phyloP scores from a whole-genome alignment of 1,140 invertebrate genomes.

The Tetramorium parvispinum region DNA sequence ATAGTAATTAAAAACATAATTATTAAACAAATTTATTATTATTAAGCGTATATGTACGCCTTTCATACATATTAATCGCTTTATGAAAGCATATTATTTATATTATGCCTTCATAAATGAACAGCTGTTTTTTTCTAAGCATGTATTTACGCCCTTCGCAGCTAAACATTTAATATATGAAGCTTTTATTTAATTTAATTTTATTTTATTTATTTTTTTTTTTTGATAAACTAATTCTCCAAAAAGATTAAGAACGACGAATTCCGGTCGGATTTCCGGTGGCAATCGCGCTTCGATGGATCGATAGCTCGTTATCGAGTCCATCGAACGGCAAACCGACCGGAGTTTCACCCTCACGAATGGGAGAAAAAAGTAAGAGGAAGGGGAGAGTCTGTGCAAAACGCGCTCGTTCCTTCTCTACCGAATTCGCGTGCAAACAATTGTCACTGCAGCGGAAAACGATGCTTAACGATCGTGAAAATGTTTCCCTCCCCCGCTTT shows the following conservation, averaged over 20 bases:
- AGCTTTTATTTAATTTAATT: too few species aligned
- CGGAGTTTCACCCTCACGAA: constrained; percentile 34
- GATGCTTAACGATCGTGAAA: constrained; percentile 66
- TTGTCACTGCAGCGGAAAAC: constrained; percentile 62
- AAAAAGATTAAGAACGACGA: constrained; percentile 49
- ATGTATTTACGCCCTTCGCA: too few species aligned
- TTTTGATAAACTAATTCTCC: constrained; percentile 16
- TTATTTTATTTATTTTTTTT: too few species aligned
- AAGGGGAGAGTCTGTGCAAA: constrained; percentile 48
- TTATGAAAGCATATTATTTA: too few species aligned
- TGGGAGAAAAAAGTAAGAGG: constrained; percentile 16
- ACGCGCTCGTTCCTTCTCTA: constrained; percentile 51
- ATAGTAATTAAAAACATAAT: background rate
- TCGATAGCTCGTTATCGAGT: constrained; percentile 48
- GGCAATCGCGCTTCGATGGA: constrained; percentile 39
- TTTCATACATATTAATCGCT: too few species aligned
- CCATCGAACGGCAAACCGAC: constrained; percentile 54
- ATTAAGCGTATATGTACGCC: too few species aligned
- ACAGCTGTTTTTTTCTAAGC: too few species aligned
- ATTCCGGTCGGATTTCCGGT: constrained; percentile 33
- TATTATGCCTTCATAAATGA: too few species aligned
- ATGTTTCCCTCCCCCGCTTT: constrained; percentile 42
- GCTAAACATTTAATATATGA: background rate
- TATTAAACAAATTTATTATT: background rate
- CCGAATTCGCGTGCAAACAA: constrained; percentile 40